phyloP scores from a whole-genome alignment of 2,113 vertebrate species.

The Ellobius talpinus region DNA sequence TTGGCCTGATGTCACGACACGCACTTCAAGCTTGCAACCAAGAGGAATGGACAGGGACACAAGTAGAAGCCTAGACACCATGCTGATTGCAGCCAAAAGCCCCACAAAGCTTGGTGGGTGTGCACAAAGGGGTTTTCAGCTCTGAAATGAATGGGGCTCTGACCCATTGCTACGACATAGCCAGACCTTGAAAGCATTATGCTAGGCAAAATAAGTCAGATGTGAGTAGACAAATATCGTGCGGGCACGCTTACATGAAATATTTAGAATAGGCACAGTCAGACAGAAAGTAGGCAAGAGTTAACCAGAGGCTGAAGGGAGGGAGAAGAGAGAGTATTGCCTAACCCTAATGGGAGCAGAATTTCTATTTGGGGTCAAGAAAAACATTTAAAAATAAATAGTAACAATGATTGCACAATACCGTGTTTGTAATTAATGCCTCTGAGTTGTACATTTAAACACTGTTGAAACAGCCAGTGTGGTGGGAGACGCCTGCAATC shows the following conservation, averaged over 20 bases:
- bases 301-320: not conserved
- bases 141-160: not conserved
- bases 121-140: not conserved
- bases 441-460: not conserved
- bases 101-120: too few species aligned
- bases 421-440: not conserved
- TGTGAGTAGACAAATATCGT: not conserved
- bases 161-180: not conserved
- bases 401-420: not conserved
- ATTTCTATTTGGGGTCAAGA: slow-evolving; percentile 49
- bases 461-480: not conserved
- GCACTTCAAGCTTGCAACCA: not conserved
- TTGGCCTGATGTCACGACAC: not conserved
- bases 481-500: not conserved
- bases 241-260: not conserved
- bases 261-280: not conserved
- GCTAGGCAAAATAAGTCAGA: not conserved
- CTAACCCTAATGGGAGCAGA: not conserved
- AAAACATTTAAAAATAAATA: slow-evolving; percentile 24
- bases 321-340: not conserved
- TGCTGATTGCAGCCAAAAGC: not conserved
- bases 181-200: not conserved
- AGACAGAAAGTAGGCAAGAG: not conserved
- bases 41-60: not conserved
- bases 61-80: not conserved